These are phyloP conservation scores for Poecilia wingei DNA, from an alignment of 2,797 vertebrate genomes.

Conservation along the genomic window DNA sequence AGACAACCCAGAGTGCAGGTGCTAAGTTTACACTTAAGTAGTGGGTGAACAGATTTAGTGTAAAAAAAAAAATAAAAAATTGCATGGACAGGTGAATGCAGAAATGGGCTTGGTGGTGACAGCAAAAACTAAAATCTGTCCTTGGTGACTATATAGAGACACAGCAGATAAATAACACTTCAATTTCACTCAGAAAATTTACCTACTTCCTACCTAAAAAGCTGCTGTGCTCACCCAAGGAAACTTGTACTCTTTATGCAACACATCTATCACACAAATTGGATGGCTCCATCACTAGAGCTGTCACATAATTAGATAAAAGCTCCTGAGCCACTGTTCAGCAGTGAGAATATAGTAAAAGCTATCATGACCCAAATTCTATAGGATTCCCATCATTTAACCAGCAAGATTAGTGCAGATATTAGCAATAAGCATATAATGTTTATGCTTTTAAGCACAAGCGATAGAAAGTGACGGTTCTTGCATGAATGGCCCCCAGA, in stretches of 20 bases:
- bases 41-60: constrained; percentile 1
- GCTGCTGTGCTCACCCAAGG: background rate
- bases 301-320: constrained; percentile 18
- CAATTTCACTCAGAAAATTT: constrained; percentile 20
- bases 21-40: background rate
- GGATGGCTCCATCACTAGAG: background rate
- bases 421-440: too few relatives aligned
- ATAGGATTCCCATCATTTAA: background rate
- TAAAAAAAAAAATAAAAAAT: background rate
- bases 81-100: background rate
- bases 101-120: background rate
- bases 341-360: background rate
- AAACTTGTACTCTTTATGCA: background rate
- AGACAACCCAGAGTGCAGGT: background rate
- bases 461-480: background rate
- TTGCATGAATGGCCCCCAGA: background rate
- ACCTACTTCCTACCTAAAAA: constrained; percentile 13
- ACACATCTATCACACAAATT: background rate
- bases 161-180: background rate
- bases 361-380: constrained; percentile 28
- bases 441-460: background rate
- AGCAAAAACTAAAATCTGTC: constrained; percentile 4
- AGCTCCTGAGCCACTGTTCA: constrained; percentile 5
- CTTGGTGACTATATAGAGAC: background rate
- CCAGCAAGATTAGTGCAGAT: background rate